Evolutionary conservation across 2,113 vertebrate species (phyloP).

Genomic region (Oreochromis tanganicae): DNA sequence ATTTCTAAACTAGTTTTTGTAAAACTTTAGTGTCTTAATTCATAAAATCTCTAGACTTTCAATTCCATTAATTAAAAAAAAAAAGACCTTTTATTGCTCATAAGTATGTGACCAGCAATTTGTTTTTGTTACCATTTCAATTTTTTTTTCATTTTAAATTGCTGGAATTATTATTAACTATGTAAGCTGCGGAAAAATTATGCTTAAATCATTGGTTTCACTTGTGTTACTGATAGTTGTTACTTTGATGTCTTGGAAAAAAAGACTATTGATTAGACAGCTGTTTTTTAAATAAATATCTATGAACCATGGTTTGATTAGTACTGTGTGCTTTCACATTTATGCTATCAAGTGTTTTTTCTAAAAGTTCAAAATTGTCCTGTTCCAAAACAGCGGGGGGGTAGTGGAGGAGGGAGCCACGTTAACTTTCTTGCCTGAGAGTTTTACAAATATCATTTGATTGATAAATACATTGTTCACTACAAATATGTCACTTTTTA

Average conservation of each 20-base stretch:
- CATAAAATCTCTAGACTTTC: neutral
- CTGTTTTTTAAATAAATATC: neutral
- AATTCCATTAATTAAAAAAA: neutral
- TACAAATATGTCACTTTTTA: neutral
- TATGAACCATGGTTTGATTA: neutral
- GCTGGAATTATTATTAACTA: neutral
- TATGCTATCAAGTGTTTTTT: neutral
- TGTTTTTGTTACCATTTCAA: neutral
- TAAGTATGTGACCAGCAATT: neutral
- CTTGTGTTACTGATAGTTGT: neutral
- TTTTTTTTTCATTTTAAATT: neutral
- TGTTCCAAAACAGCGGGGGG: neutral
- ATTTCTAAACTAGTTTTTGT: neutral
- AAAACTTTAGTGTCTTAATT: neutral
- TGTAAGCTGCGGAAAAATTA: neutral
- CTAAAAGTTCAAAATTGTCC: neutral
- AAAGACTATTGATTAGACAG: neutral
- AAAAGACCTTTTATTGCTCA: neutral
- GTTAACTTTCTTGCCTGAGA: neutral
- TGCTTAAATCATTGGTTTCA: neutral
- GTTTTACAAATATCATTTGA: neutral
- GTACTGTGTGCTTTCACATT: neutral
- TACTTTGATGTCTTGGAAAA: neutral
- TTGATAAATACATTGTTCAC: neutral
- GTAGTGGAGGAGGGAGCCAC: neutral